Evolutionary conservation across 2,888 invertebrate genomes (phyloP).

Genomic region (Leptogaster cylindrica): DNA sequence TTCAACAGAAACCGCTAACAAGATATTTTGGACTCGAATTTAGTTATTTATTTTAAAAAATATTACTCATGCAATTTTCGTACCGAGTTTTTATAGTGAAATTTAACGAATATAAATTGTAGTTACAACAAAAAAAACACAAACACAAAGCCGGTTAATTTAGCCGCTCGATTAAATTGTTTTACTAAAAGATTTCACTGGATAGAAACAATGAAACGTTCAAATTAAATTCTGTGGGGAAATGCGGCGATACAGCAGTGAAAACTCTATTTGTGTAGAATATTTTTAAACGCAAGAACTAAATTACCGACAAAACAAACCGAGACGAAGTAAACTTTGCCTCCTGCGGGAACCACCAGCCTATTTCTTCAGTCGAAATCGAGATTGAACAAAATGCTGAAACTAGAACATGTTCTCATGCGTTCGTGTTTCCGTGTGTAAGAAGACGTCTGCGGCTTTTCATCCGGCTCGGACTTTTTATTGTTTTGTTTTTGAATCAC

Average conservation of each 20-base stretch:
- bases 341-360: slow-evolving; percentile 16
- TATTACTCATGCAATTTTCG: background rate
- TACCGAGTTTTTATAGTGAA: too few species aligned
- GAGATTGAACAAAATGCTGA: slow-evolving; percentile 17
- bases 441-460: slow-evolving; percentile 12
- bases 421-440: slow-evolving; percentile 19
- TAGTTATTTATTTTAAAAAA: slow-evolving; percentile 16
- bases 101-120: too few species aligned
- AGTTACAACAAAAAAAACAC: too few species aligned
- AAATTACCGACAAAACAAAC: slow-evolving; percentile 1
- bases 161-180: background rate
- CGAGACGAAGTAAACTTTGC: slow-evolving; percentile 27
- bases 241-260: background rate
- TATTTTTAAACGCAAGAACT: background rate
- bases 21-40: background rate
- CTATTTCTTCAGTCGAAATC: slow-evolving; percentile 27
- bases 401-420: slow-evolving; percentile 36
- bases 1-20: background rate
- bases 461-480: slow-evolving; percentile 6
- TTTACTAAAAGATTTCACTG: slow-evolving; percentile 6
- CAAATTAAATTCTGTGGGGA: too few species aligned
- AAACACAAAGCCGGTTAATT: background rate
- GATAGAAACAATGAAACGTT: background rate
- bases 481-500: background rate
- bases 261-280: background rate